Percentiles rank a stretch among this genome's conserved stretches.
Evolutionary conservation across 2,113 vertebrate species (phyloP).

Genomic region (Mionectes macconnelli): DNA sequence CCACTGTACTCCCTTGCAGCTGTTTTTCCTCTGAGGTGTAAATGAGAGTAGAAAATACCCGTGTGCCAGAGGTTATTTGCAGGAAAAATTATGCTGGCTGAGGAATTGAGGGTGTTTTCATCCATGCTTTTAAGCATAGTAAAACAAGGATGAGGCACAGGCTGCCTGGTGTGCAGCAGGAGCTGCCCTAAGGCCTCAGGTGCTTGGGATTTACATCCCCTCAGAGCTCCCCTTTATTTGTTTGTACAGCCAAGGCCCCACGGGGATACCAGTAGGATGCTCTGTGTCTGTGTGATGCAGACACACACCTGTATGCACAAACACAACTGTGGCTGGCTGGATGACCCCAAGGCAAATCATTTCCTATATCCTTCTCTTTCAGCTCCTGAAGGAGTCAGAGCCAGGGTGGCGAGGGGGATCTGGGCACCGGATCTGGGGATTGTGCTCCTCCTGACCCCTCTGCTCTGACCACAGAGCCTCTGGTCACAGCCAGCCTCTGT

Average conservation of each 20-base stretch:
- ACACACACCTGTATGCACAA: not conserved
- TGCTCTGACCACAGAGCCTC: rapidly evolving
- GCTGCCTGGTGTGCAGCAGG: not conserved
- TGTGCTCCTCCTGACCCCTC: not conserved
- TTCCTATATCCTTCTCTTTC: not conserved
- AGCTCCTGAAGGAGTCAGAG: rapidly evolving
- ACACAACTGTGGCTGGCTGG: not conserved
- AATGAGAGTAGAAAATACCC: not conserved
- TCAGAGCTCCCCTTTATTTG: not conserved
- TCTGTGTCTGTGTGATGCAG: not conserved
- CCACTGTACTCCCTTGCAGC: not conserved
- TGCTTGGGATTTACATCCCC: not conserved
- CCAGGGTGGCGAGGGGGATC: not conserved
- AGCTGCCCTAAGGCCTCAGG: not conserved
- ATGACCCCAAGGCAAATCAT: not conserved
- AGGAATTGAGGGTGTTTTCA: not conserved
- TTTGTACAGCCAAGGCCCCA: not conserved
- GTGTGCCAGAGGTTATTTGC: not conserved
- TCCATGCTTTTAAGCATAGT: not conserved
- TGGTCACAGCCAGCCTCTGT: not conserved
- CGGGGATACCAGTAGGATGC: not conserved
- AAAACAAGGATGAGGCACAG: not conserved
- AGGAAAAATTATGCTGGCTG: not conserved
- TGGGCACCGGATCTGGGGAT: not conserved
- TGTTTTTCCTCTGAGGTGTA: not conserved